A percentile compares a stretch with the other conserved stretches of the same genome.
Evolutionary conservation across 1,140 invertebrate species (phyloP).

Genomic region (Capitella teleta): DNA sequence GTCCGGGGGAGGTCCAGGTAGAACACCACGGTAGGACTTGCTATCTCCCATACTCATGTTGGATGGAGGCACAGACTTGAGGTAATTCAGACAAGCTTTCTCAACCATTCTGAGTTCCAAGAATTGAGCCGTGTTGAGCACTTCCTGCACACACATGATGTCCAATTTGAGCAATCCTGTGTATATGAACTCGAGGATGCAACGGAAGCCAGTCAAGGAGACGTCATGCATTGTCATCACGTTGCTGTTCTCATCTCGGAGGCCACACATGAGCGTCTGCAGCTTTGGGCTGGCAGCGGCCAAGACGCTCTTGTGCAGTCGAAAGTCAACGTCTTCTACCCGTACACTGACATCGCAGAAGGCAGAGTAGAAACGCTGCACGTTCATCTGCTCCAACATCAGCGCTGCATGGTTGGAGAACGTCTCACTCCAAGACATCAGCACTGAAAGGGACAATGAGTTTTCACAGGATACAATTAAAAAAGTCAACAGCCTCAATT

Average conservation of each 20-base stretch:
- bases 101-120: constrained; percentile 2
- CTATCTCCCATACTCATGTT: too few species aligned
- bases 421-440: too few species aligned
- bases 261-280: neutral
- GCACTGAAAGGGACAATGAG: too few species aligned
- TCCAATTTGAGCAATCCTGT: constrained; percentile 2
- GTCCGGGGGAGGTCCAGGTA: too few species aligned
- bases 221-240: constrained; percentile 4
- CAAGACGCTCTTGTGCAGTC: constrained; percentile 3
- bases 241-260: neutral
- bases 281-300: constrained; percentile 3
- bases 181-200: constrained; percentile 5
- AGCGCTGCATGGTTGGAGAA: neutral
- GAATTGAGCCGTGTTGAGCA: neutral
- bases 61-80: neutral
- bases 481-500: too few species aligned
- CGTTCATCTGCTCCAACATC: constrained; percentile 5
- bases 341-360: constrained; percentile 6
- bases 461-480: too few species aligned
- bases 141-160: neutral
- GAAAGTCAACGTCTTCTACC: constrained; percentile 6
- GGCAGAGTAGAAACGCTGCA: constrained; percentile 4
- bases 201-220: constrained; percentile 3
- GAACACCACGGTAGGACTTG: too few species aligned
- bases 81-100: constrained; percentile 1